Base-by-base conservation (phyloP, 64 coral and sea anemone species). In the Actinia equina region DNA sequence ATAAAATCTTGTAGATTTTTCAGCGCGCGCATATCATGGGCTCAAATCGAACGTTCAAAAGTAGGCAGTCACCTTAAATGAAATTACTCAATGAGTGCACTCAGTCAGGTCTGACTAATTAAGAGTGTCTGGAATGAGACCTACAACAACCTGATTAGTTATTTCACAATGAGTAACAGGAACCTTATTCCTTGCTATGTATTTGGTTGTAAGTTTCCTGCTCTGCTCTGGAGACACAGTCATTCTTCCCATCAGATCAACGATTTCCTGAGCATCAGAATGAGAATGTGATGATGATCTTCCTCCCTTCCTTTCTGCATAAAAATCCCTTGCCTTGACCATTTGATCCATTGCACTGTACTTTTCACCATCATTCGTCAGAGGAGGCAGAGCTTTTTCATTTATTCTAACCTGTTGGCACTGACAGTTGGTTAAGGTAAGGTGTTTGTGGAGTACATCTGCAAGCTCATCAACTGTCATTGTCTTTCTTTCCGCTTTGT, bases 91-190 rank as follows among this genome's bases (percentile, higher is more conserved):
- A 37, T 37, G 30, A 0, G 30, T 1, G 30, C 30, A 37, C 30
- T 37, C 30, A 37, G 3, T 8, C 46, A 49, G 46, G 46, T 49
- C 7, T 49, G 46, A 49, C 7, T 8, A 49, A 2, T 57, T 57
- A 12, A 57, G 7, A 2, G 6, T 2, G 2, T 0, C 0, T 6
- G 69, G 69, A 37, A 74, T 1, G 3, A 11, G 4, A 42, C 69
- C 69, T 13, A 74, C 69, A 2, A 92, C 23, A 49, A 96, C 17
- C 58, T 49, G 17, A 44, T 42, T 86, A 5, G 13, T 80, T 7
- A 37, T 1, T 65, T 93, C 91, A 71, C 90, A 70, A 85, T 96
- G 88, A 58, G 91, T 93, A 5, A 93, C 94, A 64, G 94, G 91
- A 1, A 61, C 16, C 78, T 79, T 89, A 27, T 79, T 70, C 37